phyloP scores from a whole-genome alignment of 1,140 invertebrate species.

The Saxidomus purpurata region DNA sequence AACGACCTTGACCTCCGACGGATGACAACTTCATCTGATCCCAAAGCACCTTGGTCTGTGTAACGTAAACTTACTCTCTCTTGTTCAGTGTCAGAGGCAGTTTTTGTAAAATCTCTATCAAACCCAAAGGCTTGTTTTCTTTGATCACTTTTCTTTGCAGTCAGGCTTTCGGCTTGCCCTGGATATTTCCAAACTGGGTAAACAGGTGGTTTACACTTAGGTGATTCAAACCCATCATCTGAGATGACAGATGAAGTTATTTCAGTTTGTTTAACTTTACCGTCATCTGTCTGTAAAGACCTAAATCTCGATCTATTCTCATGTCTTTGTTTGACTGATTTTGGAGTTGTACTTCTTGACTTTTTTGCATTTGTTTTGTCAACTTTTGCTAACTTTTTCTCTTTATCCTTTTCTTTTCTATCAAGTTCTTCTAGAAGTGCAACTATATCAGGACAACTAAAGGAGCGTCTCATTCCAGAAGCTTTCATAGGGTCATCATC shows the following conservation, averaged over 20 bases:
- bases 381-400: constrained; percentile 46
- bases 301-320: constrained; percentile 61
- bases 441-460: constrained; percentile 71
- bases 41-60: background rate
- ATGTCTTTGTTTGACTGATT: constrained; percentile 64
- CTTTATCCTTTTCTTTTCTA: constrained; percentile 21
- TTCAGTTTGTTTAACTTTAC: constrained; percentile 61
- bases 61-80: background rate
- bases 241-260: constrained; percentile 56
- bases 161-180: constrained; percentile 40
- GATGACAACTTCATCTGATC: background rate
- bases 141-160: constrained; percentile 24
- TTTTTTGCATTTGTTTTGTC: constrained; percentile 40
- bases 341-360: constrained; percentile 60
- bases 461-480: constrained; percentile 63
- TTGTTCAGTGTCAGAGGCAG: constrained; percentile 29
- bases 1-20: constrained; percentile 44
- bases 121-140: constrained; percentile 1
- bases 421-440: constrained; percentile 34
- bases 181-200: constrained; percentile 68
- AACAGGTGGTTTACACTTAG: constrained; percentile 71
- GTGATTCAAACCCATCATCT: constrained; percentile 49
- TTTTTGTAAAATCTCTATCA: constrained; percentile 52
- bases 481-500: constrained; percentile 67
- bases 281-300: constrained; percentile 51